Evolutionary conservation across 1,140 invertebrate species (phyloP).

Genomic region (Drosophila sulfurigaster): DNA sequence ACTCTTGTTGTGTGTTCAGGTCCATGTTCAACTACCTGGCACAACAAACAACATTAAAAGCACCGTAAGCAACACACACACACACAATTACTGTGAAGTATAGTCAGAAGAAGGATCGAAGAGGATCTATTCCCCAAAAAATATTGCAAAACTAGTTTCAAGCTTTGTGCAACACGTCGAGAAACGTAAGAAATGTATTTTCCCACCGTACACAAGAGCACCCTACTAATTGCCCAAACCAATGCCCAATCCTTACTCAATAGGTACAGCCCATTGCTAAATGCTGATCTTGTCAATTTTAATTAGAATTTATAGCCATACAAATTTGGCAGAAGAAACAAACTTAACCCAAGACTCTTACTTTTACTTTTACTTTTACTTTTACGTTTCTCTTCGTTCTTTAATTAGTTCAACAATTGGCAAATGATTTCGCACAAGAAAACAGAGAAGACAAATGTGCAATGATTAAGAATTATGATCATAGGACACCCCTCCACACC

Average conservation of each 20-base stretch:
- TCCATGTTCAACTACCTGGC: slow-evolving; percentile 68
- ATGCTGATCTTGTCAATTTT: slow-evolving; percentile 68
- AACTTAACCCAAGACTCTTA: slow-evolving; percentile 9
- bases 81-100: slow-evolving; percentile 44
- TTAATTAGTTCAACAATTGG: slow-evolving; percentile 79
- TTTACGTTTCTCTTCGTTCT: slow-evolving; percentile 17
- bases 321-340: slow-evolving; percentile 29
- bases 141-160: slow-evolving; percentile 40
- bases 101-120: background rate
- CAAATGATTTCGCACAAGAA: slow-evolving; percentile 71
- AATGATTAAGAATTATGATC: slow-evolving; percentile 57
- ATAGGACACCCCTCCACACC: slow-evolving; percentile 26
- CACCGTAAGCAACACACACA: slow-evolving; percentile 1
- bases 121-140: slow-evolving; percentile 38
- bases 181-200: slow-evolving; percentile 37
- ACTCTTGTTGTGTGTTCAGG: slow-evolving; percentile 49
- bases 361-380: slow-evolving; percentile 4
- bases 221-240: slow-evolving; percentile 52
- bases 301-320: slow-evolving; percentile 76
- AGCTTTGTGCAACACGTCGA: slow-evolving; percentile 1
- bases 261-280: slow-evolving; percentile 2
- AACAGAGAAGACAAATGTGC: slow-evolving; percentile 43
- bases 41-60: slow-evolving; percentile 25
- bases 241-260: slow-evolving; percentile 16
- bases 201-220: slow-evolving; percentile 59